Percentiles rank a stretch among this genome's conserved stretches.
Evolutionary conservation across 2,888 invertebrate genomes (phyloP).

Genomic region (Galeruca laticollis): DNA sequence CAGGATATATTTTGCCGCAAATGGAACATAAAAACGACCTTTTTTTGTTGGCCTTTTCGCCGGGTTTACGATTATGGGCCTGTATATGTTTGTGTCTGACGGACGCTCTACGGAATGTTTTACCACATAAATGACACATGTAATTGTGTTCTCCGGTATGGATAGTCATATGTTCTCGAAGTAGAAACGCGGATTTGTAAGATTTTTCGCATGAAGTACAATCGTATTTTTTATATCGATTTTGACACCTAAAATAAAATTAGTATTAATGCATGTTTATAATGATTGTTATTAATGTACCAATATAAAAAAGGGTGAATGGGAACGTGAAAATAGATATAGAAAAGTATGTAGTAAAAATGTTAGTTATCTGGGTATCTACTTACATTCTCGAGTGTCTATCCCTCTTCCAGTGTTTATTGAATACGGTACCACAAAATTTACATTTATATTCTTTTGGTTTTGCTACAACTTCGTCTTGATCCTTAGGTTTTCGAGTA

Average conservation of each 20-base stretch:
- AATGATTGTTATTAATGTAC: too few species aligned
- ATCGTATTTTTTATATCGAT: neutral
- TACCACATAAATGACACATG: constrained; percentile 56
- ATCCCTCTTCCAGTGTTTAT: neutral
- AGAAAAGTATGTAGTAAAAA: too few species aligned
- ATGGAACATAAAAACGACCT: constrained; percentile 60
- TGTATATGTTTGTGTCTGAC: constrained; percentile 56
- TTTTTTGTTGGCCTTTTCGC: constrained; percentile 57
- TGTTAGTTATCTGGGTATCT: too few species aligned
- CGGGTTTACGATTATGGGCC: constrained; percentile 56
- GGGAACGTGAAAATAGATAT: too few species aligned
- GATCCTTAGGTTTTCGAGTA: neutral
- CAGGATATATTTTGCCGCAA: constrained; percentile 61
- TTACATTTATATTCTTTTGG: neutral
- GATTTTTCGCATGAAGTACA: constrained; percentile 47
- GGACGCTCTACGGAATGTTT: constrained; percentile 56
- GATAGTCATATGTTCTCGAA: constrained; percentile 57
- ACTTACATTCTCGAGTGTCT: neutral
- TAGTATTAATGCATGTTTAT: too few species aligned
- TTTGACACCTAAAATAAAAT: constrained; percentile 1
- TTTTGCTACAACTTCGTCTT: neutral
- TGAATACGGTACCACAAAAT: neutral
- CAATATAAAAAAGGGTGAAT: too few species aligned
- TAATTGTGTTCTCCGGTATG: constrained; percentile 59
- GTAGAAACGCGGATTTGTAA: constrained; percentile 56